Conservation (phyloP, 2,797 vertebrate genomes). For the Tokudaia tokunoshimensis region DNA sequence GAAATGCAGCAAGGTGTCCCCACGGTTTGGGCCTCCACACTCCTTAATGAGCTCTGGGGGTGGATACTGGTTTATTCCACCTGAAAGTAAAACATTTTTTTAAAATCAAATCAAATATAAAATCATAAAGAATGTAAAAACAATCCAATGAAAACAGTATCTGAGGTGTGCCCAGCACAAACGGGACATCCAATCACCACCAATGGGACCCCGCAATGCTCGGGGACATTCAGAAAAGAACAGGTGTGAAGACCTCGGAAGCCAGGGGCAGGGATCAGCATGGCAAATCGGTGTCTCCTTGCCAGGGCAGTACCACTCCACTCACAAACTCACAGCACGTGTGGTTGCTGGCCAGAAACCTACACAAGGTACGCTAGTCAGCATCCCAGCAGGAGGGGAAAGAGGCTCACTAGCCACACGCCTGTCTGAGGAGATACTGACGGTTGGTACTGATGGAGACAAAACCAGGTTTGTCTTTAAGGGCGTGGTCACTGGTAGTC, state of each 20-base stretch:
- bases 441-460: no score
- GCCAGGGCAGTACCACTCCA: rapidly evolving
- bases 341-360: neutral
- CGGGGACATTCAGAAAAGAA: neutral
- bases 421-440: neutral
- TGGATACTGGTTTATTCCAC: slow-evolving; percentile 90
- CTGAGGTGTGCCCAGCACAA: no score
- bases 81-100: slow-evolving; percentile 83
- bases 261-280: neutral
- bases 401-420: rapidly evolving
- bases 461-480: neutral
- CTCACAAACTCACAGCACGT: neutral
- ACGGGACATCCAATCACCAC: neutral
- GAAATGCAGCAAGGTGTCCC: slow-evolving; percentile 68
- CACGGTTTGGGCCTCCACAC: slow-evolving; percentile 86
- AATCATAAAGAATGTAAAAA: slow-evolving; percentile 29
- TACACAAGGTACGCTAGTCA: no score
- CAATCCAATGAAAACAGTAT: neutral
- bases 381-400: neutral
- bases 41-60: slow-evolving; percentile 81
- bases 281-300: no score
- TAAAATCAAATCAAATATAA: slow-evolving; percentile 31
- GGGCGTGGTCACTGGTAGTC: neutral
- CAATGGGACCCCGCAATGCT: neutral
- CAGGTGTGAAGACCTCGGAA: neutral